Evolutionary conservation across 92 coral and sea anemone genomes (phyloP), one percentile per base, ranked within the genome.

Genomic region (Montipora capitata): DNA sequence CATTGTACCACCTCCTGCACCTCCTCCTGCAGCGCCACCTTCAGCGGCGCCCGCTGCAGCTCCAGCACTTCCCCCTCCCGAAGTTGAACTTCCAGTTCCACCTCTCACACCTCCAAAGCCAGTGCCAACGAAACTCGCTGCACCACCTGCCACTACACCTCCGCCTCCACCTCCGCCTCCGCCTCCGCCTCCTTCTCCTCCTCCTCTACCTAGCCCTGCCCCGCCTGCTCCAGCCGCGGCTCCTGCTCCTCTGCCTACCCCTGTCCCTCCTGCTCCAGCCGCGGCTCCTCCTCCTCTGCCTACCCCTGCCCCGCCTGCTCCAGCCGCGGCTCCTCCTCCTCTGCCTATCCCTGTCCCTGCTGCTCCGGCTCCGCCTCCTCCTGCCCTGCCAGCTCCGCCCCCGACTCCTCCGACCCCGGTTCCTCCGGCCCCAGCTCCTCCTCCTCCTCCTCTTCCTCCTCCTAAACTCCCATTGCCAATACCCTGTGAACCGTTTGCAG

Each of bases 191-290:
- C 4, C 88, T 15, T 74, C 88, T 7, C 61, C 41, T 43, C 14
- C 44, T 7, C 88, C 92, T 75, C 85, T 56, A 40, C 66, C 88
- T 9, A 43, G 71, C 4, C 84, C 95, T 8, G 8, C 73, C 0
- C 83, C 92, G 13, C 88, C 88, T 49, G 75, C 88, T 10, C 20
- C 42, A 39, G 56, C 83, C 41, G 15, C 88, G 10, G 79, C 88
- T 7, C 61, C 41, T 43, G 27, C 44, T 7, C 88, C 92, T 75
- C 85, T 43, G 51, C 66, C 88, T 9, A 43, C 77, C 4, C 84
- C 95, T 9, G 9, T 66, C 0, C 83, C 92, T 12, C 62, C 90
- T 6, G 43, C 81, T 0, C 68, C 74, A 52, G 59, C 72, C 1
- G 69, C 86, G 0, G 74, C 83, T 7, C 83, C 94, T 27, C 35